Evolutionary conservation across 2,797 vertebrate genomes (phyloP).

Genomic region (Enoplosus armatus): DNA sequence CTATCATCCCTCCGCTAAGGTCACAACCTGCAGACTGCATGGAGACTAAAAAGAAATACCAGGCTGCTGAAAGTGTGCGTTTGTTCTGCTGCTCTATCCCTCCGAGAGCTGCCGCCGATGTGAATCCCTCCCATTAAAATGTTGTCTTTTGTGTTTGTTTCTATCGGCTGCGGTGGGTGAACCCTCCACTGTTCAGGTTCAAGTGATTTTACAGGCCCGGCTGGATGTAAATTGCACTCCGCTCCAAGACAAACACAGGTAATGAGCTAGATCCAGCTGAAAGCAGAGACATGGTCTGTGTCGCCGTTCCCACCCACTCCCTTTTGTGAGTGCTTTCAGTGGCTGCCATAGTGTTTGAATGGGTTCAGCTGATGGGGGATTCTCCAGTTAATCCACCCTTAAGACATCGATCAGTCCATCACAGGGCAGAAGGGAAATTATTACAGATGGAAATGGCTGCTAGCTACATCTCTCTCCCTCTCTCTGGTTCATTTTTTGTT

Average conservation of each 20-base stretch:
- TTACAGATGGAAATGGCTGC: constrained; percentile 64
- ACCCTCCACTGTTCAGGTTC: constrained; percentile 63
- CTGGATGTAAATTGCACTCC: constrained; percentile 72
- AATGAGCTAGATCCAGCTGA: constrained; percentile 70
- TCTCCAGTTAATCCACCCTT: constrained; percentile 65
- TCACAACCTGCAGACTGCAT: constrained; percentile 40
- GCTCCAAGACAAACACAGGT: constrained; percentile 79
- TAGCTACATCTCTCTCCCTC: constrained; percentile 36
- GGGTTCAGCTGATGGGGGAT: constrained; percentile 55
- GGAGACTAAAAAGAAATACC: constrained; percentile 48
- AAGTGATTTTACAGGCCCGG: constrained; percentile 74
- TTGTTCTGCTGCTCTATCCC: constrained; percentile 29
- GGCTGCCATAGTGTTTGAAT: constrained; percentile 53
- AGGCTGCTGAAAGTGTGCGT: constrained; percentile 33
- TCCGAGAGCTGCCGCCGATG: constrained; percentile 34
- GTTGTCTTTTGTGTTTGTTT: constrained; percentile 60
- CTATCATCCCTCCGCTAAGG: constrained; percentile 19
- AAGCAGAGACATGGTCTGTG: constrained; percentile 57
- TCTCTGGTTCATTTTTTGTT: constrained; percentile 49
- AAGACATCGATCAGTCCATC: constrained; percentile 65
- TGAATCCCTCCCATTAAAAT: constrained; percentile 66
- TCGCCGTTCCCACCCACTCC: constrained; percentile 49
- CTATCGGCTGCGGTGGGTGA: constrained; percentile 56
- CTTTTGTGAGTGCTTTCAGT: constrained; percentile 54
- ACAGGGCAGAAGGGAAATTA: constrained; percentile 61